Evolutionary conservation across 2,888 invertebrate species (phyloP).

Genomic region (Drosophila mimica): DNA sequence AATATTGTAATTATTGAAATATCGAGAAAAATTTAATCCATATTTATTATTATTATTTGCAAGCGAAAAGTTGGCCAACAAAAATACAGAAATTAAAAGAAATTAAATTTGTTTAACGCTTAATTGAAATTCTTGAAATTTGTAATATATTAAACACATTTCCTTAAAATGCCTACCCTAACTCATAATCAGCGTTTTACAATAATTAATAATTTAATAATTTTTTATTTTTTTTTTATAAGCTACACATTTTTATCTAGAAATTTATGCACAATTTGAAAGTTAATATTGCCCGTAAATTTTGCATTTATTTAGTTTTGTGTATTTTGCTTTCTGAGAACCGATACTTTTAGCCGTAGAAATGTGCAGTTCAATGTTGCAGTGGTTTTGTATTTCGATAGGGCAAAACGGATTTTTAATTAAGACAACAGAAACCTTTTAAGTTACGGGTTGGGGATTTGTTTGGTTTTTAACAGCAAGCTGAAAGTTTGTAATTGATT

Average conservation of each 20-base stretch:
- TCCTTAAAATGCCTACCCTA: not conserved
- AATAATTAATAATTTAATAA: no score
- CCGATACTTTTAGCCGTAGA: conserved; percentile 10
- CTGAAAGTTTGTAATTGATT: conserved; percentile 81
- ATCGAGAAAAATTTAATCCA: not conserved
- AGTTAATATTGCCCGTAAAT: conserved; percentile 1
- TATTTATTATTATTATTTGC: not conserved
- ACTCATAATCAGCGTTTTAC: not conserved
- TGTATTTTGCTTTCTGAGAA: not conserved
- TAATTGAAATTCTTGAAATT: not conserved
- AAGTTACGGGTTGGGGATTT: conserved; percentile 49
- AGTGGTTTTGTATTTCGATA: conserved; percentile 53
- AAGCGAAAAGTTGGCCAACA: not conserved
- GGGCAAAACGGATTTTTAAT: conserved; percentile 62
- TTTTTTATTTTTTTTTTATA: no score
- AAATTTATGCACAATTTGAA: not conserved
- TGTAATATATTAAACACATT: not conserved
- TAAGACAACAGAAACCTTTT: conserved; percentile 80
- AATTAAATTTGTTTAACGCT: not conserved
- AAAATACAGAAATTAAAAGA: not conserved
- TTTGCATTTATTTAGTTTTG: conserved; percentile 17
- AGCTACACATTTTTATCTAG: accelerated
- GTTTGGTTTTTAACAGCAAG: conserved; percentile 57
- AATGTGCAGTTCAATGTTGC: conserved; percentile 22
- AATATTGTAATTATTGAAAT: not conserved